Base-by-base conservation (phyloP, 30 jellyfish, hydroid and myxozoan genomes). In the Turritopsis rubra region DNA sequence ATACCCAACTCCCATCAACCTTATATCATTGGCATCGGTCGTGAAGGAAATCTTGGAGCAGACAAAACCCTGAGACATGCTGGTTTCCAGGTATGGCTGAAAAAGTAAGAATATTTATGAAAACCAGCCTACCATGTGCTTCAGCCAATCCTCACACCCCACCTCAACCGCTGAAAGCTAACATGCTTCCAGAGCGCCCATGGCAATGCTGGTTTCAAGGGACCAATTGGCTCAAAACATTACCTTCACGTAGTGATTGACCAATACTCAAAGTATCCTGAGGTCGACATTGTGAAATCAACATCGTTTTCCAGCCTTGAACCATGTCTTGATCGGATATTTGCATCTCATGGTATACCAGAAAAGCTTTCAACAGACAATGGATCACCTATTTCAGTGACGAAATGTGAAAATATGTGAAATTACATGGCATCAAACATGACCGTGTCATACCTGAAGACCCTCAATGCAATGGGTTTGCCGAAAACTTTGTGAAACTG, bases 141-240 rank as follows among this genome's bases (percentile, higher is more conserved):
- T n/a, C n/a, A n/a, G n/a, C n/a, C n/a, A n/a, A n/a, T n/a, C n/a
- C n/a, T n/a, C 73, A 60, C 73, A 60, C 19, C 0, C 73, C 0
- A 18, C 73, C 73, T 18, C 22, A 18, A 60, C 73, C 73, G 21
- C 73, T 60, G 19, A 23, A 60, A 60, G 22, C 0, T 21, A 60
- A 60, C 21, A 0, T 60, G 0, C 73, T 60, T 60, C 73, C 73
- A 60, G 73, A 60, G 19, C 73, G 21, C 22, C 73, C 0, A 0
- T 60, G 73, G 73, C 73, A 60, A 60, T 60, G 73, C 21, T 60
- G 0, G n/a, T 54, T 54, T 54, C 72, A 54, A 54, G 72, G 72
- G 72, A 16, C 72, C 72, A 16, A 54, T 54, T n/a, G 72, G 19
- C n/a, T 18, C 19, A n/a, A 54, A n/a, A 18, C n/a, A 54, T n/a